Evolutionary conservation across 2,888 invertebrate species (phyloP).

Genomic region (Caenorhabditis afra): DNA sequence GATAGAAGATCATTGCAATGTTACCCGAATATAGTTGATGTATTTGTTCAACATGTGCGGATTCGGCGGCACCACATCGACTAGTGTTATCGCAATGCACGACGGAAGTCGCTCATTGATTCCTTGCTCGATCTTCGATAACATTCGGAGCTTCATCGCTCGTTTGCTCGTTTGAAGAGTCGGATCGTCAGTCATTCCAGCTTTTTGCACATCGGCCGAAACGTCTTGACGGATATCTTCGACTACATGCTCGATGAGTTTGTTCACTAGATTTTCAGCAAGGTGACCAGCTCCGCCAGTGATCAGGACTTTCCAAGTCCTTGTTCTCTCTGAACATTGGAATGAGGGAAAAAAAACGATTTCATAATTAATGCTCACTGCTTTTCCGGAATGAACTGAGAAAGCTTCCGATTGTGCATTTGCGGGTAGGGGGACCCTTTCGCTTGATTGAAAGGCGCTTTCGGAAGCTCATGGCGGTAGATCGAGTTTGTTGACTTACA

Average conservation of each 20-base stretch:
- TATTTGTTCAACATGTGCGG: background rate
- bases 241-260: constrained; percentile 1
- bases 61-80: background rate
- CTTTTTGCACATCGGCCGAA: background rate
- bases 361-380: no score
- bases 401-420: no score
- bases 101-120: no score
- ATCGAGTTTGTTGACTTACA: no score
- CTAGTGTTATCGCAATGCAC: background rate
- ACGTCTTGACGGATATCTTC: constrained; percentile 2
- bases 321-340: background rate
- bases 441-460: no score
- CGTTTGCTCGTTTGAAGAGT: no score
- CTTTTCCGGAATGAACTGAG: no score
- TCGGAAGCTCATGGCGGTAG: no score
- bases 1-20: no score
- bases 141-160: background rate
- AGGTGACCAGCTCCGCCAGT: constrained; percentile 51
- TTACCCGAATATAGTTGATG: background rate
- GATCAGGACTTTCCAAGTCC: constrained; percentile 13
- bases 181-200: background rate
- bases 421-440: no score
- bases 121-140: no score
- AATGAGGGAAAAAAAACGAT: no score
- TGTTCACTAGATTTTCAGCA: constrained; percentile 20